Evolutionary conservation across 2,888 invertebrate genomes (phyloP), one percentile per base, ranked within the genome.

Genomic region (Temnothorax rugatulus): DNA sequence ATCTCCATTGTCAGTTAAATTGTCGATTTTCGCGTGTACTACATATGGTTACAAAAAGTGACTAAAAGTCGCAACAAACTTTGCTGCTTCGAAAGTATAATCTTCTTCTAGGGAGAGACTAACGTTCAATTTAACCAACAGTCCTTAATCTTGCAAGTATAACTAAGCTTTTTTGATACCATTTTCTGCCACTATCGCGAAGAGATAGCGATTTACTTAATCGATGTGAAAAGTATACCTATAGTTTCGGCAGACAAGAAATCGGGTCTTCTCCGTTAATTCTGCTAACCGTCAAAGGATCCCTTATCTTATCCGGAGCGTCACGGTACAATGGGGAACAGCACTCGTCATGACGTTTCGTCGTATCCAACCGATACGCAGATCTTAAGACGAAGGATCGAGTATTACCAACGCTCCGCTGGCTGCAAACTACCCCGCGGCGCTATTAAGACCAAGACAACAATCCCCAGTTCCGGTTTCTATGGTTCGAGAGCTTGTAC

Each of bases 391-490:
- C 47, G 71, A 59, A 73, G 47, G 79, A 59, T 59, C 79, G 59
- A 50, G 25, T 18, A 73, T 73, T 81, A 73, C 21, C 18, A 44
- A 44, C 29, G 68, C 54, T 69, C 11, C 29, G 29, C 44, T 77
- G 73, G 59, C 34, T 71, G 47, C 69, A 81, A 81, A 73, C 73
- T 61, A 81, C 73, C 79, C 25, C 59, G 25, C 59, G 79, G 73
- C 54, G n/a, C 63, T 76, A 64, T 64, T 64, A 82, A 75, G 77
- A 86, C 66, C 77, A 75, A 74, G 79, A 86, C 84, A 86, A 88
- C 82, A 86, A 86, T 71, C 44, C 44, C 83, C 82, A 83, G 84
- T 83, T 87, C 83, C 81, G 74, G 81, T 84, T 76, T 77, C 63
- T 47, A 83, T 64, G 76, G 68, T 82, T 63, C 25, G 41, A 64